phyloP scores from a whole-genome alignment of 2,888 invertebrate species.

The Petrolisthes cinctipes region DNA sequence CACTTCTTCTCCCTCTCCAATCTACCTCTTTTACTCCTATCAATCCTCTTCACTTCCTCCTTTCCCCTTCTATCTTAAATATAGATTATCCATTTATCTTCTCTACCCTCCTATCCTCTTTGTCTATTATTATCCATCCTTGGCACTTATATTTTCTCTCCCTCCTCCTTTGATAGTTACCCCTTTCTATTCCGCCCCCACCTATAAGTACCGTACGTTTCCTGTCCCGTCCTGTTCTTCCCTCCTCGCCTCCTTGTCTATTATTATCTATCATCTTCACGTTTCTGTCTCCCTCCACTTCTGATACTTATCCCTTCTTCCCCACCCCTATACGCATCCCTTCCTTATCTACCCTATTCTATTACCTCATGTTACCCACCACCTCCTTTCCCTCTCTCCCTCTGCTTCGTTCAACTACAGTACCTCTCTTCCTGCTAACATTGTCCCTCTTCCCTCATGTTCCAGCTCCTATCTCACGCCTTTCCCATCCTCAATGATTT shows the following conservation, averaged over 20 bases:
- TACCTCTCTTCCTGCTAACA: too few relatives aligned
- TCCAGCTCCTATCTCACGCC: too few relatives aligned
- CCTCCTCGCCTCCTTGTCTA: too few relatives aligned
- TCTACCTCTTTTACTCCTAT: background rate
- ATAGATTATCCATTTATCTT: background rate
- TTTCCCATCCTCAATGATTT: too few relatives aligned
- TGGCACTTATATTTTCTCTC: background rate
- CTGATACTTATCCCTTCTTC: background rate
- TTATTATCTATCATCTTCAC: background rate
- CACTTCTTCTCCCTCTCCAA: background rate
- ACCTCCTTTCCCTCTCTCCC: background rate
- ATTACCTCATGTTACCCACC: background rate
- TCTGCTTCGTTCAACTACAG: background rate
- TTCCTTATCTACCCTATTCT: background rate
- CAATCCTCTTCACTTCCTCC: background rate
- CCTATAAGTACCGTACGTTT: background rate
- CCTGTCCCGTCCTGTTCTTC: background rate
- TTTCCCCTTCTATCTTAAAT: background rate
- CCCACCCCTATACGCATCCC: background rate
- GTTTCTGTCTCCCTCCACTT: background rate
- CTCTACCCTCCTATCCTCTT: background rate
- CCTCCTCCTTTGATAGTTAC: background rate
- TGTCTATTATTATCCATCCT: background rate
- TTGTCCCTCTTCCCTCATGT: too few relatives aligned
- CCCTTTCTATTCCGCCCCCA: background rate